Base-by-base conservation (phyloP, 2,113 vertebrate genomes). In the Crypturellus undulatus region DNA sequence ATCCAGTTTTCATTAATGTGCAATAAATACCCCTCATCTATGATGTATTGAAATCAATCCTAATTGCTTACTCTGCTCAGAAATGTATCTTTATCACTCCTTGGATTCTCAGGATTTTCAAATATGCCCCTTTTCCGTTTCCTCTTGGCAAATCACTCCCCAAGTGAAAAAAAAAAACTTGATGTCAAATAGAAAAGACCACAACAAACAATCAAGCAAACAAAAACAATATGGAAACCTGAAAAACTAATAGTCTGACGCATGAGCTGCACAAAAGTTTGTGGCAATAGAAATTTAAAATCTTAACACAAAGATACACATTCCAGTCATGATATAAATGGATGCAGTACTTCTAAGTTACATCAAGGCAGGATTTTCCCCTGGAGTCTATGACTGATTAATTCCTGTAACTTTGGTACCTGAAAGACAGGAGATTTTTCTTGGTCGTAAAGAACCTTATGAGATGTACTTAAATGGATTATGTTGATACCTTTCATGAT, bases 401-500 rank as follows among this genome's bases (percentile, higher is more conserved):
- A 97, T 97, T 93, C 91, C 67, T 93, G 30, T 94, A 94, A 94
- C 87, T 95, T 79, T 94, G 91, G 81, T 92, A 95, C 76, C 94
- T 93, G 93, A 94, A 96, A 96, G 91, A 95, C 82, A 86, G 91
- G 90, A 96, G 87, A 97, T 97, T 95, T 95, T 94, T 95, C 94
- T 90, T 92, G 79, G 91, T 94, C 80, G 81, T 91, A 89, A 95
- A 97, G 84, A 91, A 87, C 79, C 82, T 94, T 95, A 93, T 87
- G 92, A 95, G 95, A 93, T 68, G 87, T 14, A 94, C 82, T 96
- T 96, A 94, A 97, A 95, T 4, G 76, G 94, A 96, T 96, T 97
- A 94, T 94, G 95, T 95, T 96, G 95, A 94, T 97, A 94, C 94
- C 79, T 95, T 95, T 94, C 95, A 92, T 91, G 94, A 95, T 96